These are phyloP conservation scores for Antennarius maculatus DNA, from an alignment of 2,797 vertebrate genomes.

Conservation along the genomic window DNA sequence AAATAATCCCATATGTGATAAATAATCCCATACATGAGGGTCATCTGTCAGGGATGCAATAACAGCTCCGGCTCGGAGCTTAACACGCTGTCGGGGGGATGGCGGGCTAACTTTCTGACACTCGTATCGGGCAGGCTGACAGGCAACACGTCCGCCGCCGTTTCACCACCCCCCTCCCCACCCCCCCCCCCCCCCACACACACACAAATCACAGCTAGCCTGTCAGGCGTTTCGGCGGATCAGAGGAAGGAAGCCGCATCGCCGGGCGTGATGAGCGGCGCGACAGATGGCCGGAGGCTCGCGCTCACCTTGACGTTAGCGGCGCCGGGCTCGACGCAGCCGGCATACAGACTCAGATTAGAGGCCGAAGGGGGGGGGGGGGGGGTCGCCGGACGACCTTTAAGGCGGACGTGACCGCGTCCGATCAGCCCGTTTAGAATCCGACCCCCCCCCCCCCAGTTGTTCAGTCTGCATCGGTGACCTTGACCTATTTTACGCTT, in stretches of 20 bases:
- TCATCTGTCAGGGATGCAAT: slow-evolving; percentile 29
- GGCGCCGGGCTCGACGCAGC: slow-evolving; percentile 17
- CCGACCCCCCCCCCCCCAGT: too few relatives aligned
- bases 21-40: slow-evolving; percentile 39
- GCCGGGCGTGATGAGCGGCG: slow-evolving; percentile 41
- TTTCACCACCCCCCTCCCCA: slow-evolving; percentile 30
- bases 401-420: slow-evolving; percentile 45
- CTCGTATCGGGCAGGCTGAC: slow-evolving; percentile 64
- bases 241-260: slow-evolving; percentile 54
- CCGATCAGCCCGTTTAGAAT: neutral
- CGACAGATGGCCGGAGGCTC: slow-evolving; percentile 69
- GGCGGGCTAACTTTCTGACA: slow-evolving; percentile 36
- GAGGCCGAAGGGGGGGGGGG: slow-evolving; percentile 16
- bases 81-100: slow-evolving; percentile 25
- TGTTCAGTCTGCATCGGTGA: too few relatives aligned
- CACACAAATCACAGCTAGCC: slow-evolving; percentile 48
- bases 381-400: slow-evolving; percentile 37
- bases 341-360: slow-evolving; percentile 47
- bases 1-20: slow-evolving; percentile 38
- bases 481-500: too few relatives aligned
- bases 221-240: slow-evolving; percentile 60
- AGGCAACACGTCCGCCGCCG: slow-evolving; percentile 55
- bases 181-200: neutral
- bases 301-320: slow-evolving; percentile 69
- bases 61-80: slow-evolving; percentile 11